Evolutionary conservation across 2,797 vertebrate genomes (phyloP).

Genomic region (Hapalemur alaotrensis): DNA sequence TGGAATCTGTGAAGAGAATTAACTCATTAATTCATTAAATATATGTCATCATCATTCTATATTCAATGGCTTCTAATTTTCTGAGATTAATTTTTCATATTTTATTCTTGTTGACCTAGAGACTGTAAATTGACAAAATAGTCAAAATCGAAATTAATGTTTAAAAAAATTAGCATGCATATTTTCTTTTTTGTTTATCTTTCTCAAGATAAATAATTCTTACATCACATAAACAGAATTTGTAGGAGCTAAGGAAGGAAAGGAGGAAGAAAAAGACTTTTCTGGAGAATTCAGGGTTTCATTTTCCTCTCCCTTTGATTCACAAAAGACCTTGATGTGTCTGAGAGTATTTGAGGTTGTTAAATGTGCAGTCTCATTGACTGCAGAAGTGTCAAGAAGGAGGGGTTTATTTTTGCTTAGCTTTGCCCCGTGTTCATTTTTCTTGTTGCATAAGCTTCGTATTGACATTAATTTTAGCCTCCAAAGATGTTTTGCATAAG

Average conservation of each 20-base stretch:
- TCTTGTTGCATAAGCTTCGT: slow-evolving; percentile 74
- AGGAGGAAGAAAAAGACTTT: neutral
- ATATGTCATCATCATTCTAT: neutral
- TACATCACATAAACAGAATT: neutral
- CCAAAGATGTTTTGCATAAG: slow-evolving; percentile 70
- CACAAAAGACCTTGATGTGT: neutral
- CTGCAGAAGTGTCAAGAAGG: slow-evolving; percentile 1
- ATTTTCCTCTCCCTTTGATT: neutral
- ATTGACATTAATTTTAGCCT: slow-evolving; percentile 77
- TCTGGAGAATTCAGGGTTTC: neutral
- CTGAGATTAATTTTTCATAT: neutral
- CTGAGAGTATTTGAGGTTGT: neutral
- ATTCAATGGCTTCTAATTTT: neutral
- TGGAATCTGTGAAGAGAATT: neutral
- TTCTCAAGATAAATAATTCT: neutral
- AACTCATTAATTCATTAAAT: neutral
- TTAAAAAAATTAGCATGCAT: neutral
- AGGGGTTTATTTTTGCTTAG: slow-evolving; percentile 65
- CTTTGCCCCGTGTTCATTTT: slow-evolving; percentile 68
- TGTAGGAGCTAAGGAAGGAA: neutral
- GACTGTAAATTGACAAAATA: neutral
- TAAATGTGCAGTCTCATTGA: slow-evolving; percentile 1
- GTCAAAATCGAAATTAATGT: slow-evolving; percentile 10
- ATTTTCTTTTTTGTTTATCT: neutral
- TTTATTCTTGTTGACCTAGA: neutral